Conservation (phyloP, 2,797 vertebrate species). For the Emydoidea blandingii region DNA sequence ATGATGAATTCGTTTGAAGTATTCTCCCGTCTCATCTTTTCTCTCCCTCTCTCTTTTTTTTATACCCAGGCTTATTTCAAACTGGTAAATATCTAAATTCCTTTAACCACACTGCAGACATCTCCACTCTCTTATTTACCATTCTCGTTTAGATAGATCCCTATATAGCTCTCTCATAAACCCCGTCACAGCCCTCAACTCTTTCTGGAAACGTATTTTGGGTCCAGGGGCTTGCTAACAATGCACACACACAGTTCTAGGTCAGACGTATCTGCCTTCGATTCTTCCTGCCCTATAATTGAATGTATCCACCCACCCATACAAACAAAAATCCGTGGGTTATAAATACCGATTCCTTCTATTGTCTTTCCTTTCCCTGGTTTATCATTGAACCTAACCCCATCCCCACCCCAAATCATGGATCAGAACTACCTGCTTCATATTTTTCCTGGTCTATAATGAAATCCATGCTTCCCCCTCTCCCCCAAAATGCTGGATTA, state of each 20-base stretch:
- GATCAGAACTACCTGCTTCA: background rate
- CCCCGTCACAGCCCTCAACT: background rate
- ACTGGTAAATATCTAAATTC: conserved; percentile 94
- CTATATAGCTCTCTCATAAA: background rate
- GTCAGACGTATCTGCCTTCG: background rate
- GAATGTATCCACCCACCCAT: background rate
- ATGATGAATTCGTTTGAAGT: conserved; percentile 99
- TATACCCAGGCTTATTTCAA: conserved; percentile 90
- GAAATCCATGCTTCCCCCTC: background rate
- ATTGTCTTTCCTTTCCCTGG: background rate
- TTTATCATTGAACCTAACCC: background rate
- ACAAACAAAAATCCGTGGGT: background rate
- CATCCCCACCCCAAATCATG: background rate
- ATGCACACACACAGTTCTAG: background rate
- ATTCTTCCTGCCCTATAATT: rapidly evolving
- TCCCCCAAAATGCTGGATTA: background rate
- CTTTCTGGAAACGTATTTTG: background rate
- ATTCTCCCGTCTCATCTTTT: conserved; percentile 90
- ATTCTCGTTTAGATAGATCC: conserved; percentile 24
- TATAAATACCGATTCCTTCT: background rate
- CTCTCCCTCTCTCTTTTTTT: conserved; percentile 77
- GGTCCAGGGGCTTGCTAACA: background rate
- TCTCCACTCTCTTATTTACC: conserved; percentile 59
- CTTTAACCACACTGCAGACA: conserved; percentile 84
- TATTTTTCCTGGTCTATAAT: background rate